These are phyloP conservation scores for Rhinoraja longicauda DNA, from an alignment of 2,797 vertebrate species.

Conservation along the genomic window DNA sequence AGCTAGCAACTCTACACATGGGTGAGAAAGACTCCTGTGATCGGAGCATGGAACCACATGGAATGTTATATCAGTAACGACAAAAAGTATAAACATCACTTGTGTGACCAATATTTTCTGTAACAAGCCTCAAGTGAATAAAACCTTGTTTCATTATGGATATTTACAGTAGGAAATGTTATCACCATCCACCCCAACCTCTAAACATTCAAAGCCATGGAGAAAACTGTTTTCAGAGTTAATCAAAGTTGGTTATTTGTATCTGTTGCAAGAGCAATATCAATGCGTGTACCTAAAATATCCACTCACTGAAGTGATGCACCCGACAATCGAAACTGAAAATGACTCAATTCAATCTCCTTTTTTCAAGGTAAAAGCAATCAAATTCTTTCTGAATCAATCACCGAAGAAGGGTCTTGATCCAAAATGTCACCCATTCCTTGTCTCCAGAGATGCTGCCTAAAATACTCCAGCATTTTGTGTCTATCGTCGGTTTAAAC, in stretches of 20 bases:
- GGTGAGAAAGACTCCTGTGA: background rate
- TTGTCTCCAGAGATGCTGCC: too few species aligned
- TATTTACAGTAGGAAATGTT: background rate
- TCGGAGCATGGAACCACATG: background rate
- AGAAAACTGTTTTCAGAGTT: background rate
- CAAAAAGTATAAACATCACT: background rate
- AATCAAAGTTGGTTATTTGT: background rate
- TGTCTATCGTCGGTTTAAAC: too few species aligned
- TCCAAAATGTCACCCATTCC: too few species aligned
- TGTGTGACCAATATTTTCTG: background rate
- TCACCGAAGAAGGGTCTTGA: too few species aligned
- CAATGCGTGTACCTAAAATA: background rate
- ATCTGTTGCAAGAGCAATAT: background rate
- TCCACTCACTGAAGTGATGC: background rate
- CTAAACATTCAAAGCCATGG: background rate
- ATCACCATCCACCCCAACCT: background rate
- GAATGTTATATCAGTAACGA: background rate
- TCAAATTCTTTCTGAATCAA: background rate
- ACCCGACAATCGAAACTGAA: constrained; percentile 16
- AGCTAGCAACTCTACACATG: background rate
- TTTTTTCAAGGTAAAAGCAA: background rate
- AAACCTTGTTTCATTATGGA: background rate
- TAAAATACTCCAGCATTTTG: too few species aligned
- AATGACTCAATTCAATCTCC: too few species aligned
- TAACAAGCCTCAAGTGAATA: background rate